Evolutionary conservation across 1,140 invertebrate species (phyloP).

Genomic region (Manduca sexta): DNA sequence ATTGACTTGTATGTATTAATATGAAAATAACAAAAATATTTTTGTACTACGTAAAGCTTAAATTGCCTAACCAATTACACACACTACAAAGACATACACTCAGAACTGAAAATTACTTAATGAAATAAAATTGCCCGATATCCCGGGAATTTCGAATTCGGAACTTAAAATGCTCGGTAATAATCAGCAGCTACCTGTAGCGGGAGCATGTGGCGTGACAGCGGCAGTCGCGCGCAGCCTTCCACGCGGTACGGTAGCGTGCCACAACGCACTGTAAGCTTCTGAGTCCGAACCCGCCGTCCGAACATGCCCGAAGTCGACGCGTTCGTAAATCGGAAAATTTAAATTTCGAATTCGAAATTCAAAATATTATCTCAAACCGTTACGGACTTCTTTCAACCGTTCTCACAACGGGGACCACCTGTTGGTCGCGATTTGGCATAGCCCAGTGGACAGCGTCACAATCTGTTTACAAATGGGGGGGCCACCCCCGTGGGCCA

Average conservation of each 20-base stretch:
- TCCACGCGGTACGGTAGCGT: constrained; percentile 63
- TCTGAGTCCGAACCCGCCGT: constrained; percentile 33
- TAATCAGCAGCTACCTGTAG: constrained; percentile 64
- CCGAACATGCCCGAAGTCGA: constrained; percentile 17
- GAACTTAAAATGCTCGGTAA: constrained; percentile 32
- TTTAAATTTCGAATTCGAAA: constrained; percentile 17
- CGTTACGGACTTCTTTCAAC: no score
- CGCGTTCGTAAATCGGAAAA: constrained; percentile 15
- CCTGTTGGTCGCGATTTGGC: constrained; percentile 61
- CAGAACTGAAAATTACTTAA: no score
- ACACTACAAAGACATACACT: no score
- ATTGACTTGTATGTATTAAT: no score
- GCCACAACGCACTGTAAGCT: constrained; percentile 37
- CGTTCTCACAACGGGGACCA: constrained; percentile 28
- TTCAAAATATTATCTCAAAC: constrained; percentile 13
- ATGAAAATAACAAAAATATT: no score
- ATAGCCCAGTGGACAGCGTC: constrained; percentile 52
- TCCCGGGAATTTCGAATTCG: constrained; percentile 37
- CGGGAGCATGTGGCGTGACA: constrained; percentile 33
- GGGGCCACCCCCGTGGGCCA: constrained; percentile 40
- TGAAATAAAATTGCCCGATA: constrained; percentile 15
- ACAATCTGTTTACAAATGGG: constrained; percentile 67
- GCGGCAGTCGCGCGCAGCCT: constrained; percentile 68
- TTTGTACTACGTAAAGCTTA: no score
- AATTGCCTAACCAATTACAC: no score